Percentiles rank a stretch among this genome's conserved stretches.
phyloP scores from a whole-genome alignment of 2,113 vertebrate species.

The Lophura nycthemera region DNA sequence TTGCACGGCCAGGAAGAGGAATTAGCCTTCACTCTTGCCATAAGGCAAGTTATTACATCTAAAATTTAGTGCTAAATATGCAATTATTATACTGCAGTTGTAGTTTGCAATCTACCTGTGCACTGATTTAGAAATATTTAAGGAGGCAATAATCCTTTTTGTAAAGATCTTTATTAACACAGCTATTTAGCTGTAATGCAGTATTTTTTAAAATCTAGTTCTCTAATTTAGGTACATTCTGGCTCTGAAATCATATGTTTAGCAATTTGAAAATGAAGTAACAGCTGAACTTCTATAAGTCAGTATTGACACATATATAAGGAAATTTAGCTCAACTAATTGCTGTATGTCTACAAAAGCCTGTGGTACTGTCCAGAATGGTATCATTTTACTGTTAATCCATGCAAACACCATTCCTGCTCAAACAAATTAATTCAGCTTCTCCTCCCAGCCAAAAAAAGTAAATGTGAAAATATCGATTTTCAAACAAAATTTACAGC shows the following conservation, averaged over 20 bases:
- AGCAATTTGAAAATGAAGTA: neutral
- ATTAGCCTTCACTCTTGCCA: constrained; percentile 12
- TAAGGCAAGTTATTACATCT: neutral
- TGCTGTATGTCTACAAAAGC: neutral
- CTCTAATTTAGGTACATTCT: neutral
- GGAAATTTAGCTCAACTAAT: neutral
- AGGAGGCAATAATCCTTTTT: neutral
- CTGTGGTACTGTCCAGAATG: neutral
- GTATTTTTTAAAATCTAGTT: neutral
- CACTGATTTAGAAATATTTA: neutral
- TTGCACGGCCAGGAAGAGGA: neutral
- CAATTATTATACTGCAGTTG: neutral
- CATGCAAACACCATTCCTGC: neutral
- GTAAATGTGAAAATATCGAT: neutral
- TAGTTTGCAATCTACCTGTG: constrained; percentile 26
- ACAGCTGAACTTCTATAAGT: neutral
- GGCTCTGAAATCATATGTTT: neutral
- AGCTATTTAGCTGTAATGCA: neutral
- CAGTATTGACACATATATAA: neutral
- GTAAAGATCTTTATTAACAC: constrained; percentile 1
- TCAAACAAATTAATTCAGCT: neutral
- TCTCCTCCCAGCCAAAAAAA: neutral
- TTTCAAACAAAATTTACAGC: constrained; percentile 27
- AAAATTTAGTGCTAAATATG: neutral
- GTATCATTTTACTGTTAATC: neutral